phyloP scores from a whole-genome alignment of 1,140 invertebrate species.

The Prorops nasuta region DNA sequence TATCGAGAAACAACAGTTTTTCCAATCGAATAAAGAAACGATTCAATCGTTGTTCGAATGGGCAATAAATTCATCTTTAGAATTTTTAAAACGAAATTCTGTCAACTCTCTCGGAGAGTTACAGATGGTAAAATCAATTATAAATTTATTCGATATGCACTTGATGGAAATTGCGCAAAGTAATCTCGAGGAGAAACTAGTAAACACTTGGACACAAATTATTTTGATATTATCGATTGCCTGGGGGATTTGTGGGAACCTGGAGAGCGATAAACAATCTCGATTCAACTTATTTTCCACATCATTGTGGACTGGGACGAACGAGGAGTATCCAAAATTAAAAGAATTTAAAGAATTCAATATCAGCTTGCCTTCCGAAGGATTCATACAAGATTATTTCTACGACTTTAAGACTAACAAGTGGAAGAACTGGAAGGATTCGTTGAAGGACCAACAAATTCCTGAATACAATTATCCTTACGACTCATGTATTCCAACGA shows the following conservation, averaged over 20 bases:
- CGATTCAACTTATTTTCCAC: conserved; percentile 63
- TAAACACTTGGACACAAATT: conserved; percentile 55
- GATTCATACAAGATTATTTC: conserved; percentile 62
- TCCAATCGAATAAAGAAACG: conserved; percentile 24
- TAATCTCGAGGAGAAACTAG: conserved; percentile 30
- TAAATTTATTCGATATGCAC: conserved; percentile 61
- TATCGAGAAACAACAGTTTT: conserved; percentile 22
- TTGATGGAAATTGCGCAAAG: conserved; percentile 54
- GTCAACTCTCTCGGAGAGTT: conserved; percentile 54
- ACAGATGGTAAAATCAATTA: conserved; percentile 51
- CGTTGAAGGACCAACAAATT: conserved; percentile 49
- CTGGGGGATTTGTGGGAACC: conserved; percentile 64
- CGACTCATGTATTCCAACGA: conserved; percentile 65
- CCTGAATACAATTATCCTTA: conserved; percentile 45
- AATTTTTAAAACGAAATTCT: conserved; percentile 53
- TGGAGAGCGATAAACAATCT: conserved; percentile 54
- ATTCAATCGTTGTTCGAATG: conserved; percentile 58
- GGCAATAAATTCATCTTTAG: conserved; percentile 56
- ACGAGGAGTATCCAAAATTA: conserved; percentile 55
- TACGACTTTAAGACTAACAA: conserved; percentile 56
- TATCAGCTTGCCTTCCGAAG: conserved; percentile 57
- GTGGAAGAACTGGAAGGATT: conserved; percentile 60
- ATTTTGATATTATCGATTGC: conserved; percentile 61
- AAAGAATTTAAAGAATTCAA: conserved; percentile 59
- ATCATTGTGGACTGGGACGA: conserved; percentile 43